These are phyloP conservation scores for Rhyacichthys aspro DNA, from an alignment of 2,797 vertebrate species.

Conservation along the genomic window DNA sequence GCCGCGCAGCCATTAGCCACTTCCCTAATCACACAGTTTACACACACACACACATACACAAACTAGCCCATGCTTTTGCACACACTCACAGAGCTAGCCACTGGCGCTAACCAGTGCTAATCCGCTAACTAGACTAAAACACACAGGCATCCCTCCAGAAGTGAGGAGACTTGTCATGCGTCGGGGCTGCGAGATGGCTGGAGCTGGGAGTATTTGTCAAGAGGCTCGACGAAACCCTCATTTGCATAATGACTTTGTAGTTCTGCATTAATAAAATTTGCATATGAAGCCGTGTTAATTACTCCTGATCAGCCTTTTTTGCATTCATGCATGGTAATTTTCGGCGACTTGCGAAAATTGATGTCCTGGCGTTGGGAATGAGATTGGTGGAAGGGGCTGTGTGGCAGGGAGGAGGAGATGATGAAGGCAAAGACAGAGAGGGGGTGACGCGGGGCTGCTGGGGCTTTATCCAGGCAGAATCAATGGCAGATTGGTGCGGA, in stretches of 20 bases:
- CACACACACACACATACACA: conserved; percentile 60
- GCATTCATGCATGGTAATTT: conserved; percentile 99
- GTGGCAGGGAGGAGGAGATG: conserved; percentile 27
- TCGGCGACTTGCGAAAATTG: conserved; percentile 99
- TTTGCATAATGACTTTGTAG: conserved; percentile 99
- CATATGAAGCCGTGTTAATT: conserved; percentile 99
- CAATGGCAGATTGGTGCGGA: conserved; percentile 35
- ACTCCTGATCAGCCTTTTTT: conserved; percentile 99
- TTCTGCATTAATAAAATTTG: conserved; percentile 99
- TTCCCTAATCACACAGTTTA: conserved; percentile 77
- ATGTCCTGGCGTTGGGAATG: conserved; percentile 91
- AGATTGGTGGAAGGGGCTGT: conserved; percentile 71
- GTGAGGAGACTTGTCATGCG: conserved; percentile 86
- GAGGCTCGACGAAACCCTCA: conserved; percentile 98
- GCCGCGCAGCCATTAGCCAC: conserved; percentile 90
- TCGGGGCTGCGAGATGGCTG: conserved; percentile 82
- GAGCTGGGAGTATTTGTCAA: conserved; percentile 99
- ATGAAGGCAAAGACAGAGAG: conserved; percentile 21
- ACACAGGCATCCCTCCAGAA: conserved; percentile 78
- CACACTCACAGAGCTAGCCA: conserved; percentile 66
- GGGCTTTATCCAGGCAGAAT: conserved; percentile 20
- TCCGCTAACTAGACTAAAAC: conserved; percentile 61
- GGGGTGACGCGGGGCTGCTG: neutral
- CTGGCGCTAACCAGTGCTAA: conserved; percentile 71
- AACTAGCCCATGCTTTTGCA: conserved; percentile 53